Evolutionary conservation across 2,113 vertebrate species (phyloP).

Genomic region (Saccopteryx leptura): DNA sequence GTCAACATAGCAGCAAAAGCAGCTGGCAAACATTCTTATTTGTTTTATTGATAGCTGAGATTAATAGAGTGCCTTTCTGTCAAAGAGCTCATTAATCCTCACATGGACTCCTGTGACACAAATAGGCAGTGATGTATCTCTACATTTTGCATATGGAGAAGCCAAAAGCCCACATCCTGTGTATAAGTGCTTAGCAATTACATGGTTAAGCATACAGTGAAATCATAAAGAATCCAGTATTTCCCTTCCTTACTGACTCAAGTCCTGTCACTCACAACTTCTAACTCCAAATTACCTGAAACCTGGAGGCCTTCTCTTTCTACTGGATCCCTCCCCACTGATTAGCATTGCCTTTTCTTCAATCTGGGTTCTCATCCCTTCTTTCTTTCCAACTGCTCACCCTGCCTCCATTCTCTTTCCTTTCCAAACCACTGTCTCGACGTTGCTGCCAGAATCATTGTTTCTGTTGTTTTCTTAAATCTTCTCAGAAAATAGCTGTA

Average conservation of each 20-base stretch:
- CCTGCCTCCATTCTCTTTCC: neutral
- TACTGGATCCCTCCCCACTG: neutral
- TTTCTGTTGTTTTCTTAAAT: neutral
- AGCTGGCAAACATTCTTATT: constrained; percentile 76
- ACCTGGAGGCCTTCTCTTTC: neutral
- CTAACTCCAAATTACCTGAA: neutral
- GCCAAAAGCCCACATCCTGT: neutral
- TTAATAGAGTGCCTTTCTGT: constrained; percentile 69
- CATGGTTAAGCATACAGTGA: neutral
- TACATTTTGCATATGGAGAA: neutral
- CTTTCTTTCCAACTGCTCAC: neutral
- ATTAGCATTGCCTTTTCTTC: neutral
- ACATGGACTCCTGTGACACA: constrained; percentile 43
- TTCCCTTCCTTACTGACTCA: neutral
- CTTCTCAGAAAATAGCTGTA: neutral
- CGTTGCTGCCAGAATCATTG: neutral
- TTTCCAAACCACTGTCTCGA: neutral
- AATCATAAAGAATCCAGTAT: neutral
- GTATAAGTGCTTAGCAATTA: neutral
- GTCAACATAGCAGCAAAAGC: constrained; percentile 67
- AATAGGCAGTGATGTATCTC: neutral
- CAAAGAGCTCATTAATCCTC: constrained; percentile 72
- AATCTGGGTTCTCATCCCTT: neutral
- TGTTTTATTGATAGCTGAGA: constrained; percentile 77
- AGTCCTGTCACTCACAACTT: neutral